Base-by-base conservation (phyloP, 64 coral and sea anemone species). In the Montipora efflorescens region DNA sequence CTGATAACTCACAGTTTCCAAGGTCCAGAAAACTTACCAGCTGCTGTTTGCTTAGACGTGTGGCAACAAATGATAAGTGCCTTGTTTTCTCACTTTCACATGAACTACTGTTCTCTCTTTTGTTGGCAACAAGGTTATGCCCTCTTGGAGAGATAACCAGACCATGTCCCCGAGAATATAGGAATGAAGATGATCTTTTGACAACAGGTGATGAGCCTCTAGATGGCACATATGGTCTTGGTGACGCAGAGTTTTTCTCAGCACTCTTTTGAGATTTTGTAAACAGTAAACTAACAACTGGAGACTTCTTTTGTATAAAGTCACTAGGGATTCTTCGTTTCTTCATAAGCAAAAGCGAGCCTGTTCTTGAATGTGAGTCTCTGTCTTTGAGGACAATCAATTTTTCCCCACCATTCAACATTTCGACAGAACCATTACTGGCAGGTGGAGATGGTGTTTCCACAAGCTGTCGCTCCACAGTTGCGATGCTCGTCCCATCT, bases 61-160 rank as follows among this genome's bases (percentile, higher is more conserved):
- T 95, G 0, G 94, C 78, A 45, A 95, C 94, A 92, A 95, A 95
- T 47, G 94, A 92, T 59, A 92, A n/a, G 5, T 85, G 52, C 4
- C 50, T 75, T 10, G 80, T 53, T 83, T 23, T 43, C n/a, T 18
- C 57, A 81, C 53, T 78, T 47, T 15, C 51, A 19, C 12, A 16
- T 2, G 22, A 66, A 78, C 48, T 72, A 44, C 51, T 21, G 45
- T 87, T 8, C n/a, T 90, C 4, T 20, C 4, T 21, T 44, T 84
- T 16, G 45, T 16, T 10, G 16, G 46, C 51, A 47, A 21, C 78
- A 58, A 43, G 15, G 59, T 77, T 45, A 36, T 64, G 50, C 21
- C 48, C 25, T 28, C 48, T 86, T 4, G 82, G 62, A 6, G 82
- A 71, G 36, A 71, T 50, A 21, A 15, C 9, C 19, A 18, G 18